Evolutionary conservation across 1,140 invertebrate species (phyloP).

Genomic region (Phymorhynchus buccinoides): DNA sequence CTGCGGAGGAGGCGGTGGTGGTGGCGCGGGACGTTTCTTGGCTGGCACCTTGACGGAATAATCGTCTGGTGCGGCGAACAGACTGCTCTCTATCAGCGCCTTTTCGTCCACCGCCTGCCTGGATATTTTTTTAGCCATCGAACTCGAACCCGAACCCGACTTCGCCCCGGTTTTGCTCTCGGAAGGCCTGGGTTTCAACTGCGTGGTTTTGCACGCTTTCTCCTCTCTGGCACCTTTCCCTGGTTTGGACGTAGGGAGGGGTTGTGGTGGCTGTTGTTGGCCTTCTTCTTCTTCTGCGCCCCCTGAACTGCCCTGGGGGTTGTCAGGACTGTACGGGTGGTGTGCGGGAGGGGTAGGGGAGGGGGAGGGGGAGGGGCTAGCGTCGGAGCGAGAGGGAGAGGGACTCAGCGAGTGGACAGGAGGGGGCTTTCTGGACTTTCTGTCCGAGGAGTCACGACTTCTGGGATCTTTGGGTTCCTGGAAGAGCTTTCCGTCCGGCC

Average conservation of each 20-base stretch:
- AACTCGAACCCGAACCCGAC: background rate
- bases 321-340: background rate
- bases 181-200: background rate
- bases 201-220: background rate
- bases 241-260: background rate
- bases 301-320: background rate
- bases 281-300: no score
- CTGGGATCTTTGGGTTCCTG: conserved; percentile 26
- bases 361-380: background rate
- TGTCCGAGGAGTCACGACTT: background rate
- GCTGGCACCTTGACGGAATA: background rate
- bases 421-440: background rate
- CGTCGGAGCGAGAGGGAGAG: background rate
- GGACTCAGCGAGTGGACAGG: background rate
- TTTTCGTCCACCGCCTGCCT: background rate
- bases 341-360: background rate
- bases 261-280: no score
- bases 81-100: conserved; percentile 14
- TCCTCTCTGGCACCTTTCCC: background rate
- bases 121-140: background rate
- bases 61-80: conserved; percentile 8
- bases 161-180: background rate
- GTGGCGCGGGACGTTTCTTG: background rate
- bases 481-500: conserved; percentile 24
- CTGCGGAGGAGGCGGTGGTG: background rate